Base-by-base conservation (phyloP, 2,797 vertebrate species). In the Tokudaia tokunoshimensis region DNA sequence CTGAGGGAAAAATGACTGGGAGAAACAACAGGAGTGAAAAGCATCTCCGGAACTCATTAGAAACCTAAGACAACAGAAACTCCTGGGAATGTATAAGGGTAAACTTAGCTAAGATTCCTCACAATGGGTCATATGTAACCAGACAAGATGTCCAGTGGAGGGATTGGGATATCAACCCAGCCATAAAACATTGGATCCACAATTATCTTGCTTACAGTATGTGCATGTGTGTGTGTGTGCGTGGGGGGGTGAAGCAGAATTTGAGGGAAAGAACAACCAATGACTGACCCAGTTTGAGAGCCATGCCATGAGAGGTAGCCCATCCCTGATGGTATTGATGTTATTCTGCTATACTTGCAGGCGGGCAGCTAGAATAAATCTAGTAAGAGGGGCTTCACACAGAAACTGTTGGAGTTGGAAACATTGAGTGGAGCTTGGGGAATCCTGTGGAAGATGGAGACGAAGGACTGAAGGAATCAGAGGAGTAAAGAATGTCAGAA, bases 381-480 rank as follows among this genome's bases (percentile, higher is more conserved):
- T 37, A 37, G n/a, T 37, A 37, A 37, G n/a, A 72, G 8, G 7
- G n/a, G 0, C n/a, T 72, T 19, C 7, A 72, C 0, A 1, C 17
- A 72, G 7, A 72, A 72, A 9, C 34, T 3, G 17, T 20, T 37
- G 8, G n/a, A 37, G n/a, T 37, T 41, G 41, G 17, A 67, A 67
- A 72, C 70, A 72, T 10, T 72, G 15, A 72, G 6, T 72, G 70
- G n/a, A 9, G 34, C 34, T 37, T 37, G n/a, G 70, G n/a, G 17
- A 20, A 72, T 37, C n/a, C n/a, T 72, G 17, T 17, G 17, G 70
- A 37, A 20, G n/a, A 72, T 20, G 19, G n/a, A 72, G 15, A 37
- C 3, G 8, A 37, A 1, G 17, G 1, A 20, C 4, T 37, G 70
- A 37, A 19, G 17, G 19, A 72, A 3, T 19, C 70, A 72, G 65